phyloP scores from a whole-genome alignment of 2,797 vertebrate species.

The Fringilla coelebs region DNA sequence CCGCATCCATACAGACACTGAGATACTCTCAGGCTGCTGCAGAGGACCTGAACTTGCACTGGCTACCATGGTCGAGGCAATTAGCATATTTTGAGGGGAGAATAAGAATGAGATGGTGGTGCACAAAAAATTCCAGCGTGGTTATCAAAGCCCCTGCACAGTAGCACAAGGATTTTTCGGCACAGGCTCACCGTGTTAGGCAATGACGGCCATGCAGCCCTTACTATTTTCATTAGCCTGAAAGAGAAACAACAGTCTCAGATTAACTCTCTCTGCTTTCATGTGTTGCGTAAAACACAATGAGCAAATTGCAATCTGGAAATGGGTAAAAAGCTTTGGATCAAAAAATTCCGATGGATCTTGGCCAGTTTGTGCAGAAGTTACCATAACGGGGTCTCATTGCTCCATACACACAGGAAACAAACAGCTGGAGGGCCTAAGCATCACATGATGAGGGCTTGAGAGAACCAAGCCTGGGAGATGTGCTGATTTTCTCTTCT shows the following conservation, averaged over 20 bases:
- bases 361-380: constrained; percentile 34
- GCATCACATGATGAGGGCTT: not conserved
- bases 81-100: not conserved
- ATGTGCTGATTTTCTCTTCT: constrained; percentile 54
- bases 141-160: not conserved
- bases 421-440: constrained; percentile 53
- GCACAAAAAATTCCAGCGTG: not conserved
- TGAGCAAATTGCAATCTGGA: constrained; percentile 38
- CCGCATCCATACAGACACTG: not conserved
- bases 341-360: constrained; percentile 25
- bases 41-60: not conserved
- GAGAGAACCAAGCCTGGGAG: constrained; percentile 35
- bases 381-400: constrained; percentile 14
- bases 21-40: not conserved
- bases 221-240: not conserved
- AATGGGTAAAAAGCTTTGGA: constrained; percentile 38
- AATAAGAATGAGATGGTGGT: not conserved
- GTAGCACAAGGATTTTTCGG: not conserved
- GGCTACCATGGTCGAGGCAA: not conserved
- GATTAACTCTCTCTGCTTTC: not conserved
- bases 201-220: not conserved
- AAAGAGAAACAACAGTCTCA: not conserved
- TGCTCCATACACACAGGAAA: constrained; percentile 13
- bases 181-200: not conserved
- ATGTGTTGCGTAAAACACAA: not conserved